A percentile compares a stretch with the other conserved stretches of the same genome.
These are phyloP conservation scores for Carposina sasakii DNA, from an alignment of 1,140 invertebrate species.

Conservation along the genomic window DNA sequence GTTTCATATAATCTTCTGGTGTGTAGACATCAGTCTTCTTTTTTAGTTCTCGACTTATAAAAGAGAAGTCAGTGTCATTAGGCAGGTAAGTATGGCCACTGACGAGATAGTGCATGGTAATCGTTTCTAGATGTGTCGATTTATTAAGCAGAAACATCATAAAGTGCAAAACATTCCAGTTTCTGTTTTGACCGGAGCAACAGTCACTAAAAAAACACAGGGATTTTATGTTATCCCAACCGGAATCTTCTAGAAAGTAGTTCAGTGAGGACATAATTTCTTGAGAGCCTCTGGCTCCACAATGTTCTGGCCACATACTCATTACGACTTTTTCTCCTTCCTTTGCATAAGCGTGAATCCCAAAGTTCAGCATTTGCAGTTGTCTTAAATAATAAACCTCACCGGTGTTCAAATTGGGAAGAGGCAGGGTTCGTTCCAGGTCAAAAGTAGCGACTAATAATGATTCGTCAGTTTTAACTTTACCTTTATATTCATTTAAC, in stretches of 20 bases:
- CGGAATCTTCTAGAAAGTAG: constrained; percentile 17
- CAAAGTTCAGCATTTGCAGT: constrained; percentile 20
- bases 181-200: constrained; percentile 20
- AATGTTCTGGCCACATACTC: constrained; percentile 15
- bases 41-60: constrained; percentile 17
- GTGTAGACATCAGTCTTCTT: constrained; percentile 16
- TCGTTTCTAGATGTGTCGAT: constrained; percentile 16
- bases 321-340: constrained; percentile 16
- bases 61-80: constrained; percentile 17
- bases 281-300: constrained; percentile 15
- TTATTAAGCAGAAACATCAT: constrained; percentile 19
- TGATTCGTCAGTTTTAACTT: constrained; percentile 15
- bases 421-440: constrained; percentile 15
- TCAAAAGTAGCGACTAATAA: constrained; percentile 18
- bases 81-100: constrained; percentile 18
- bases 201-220: constrained; percentile 17
- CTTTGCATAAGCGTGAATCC: constrained; percentile 13
- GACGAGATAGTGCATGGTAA: constrained; percentile 15
- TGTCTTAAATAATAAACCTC: constrained; percentile 20
- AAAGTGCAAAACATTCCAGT: constrained; percentile 18
- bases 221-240: constrained; percentile 13
- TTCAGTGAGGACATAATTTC: constrained; percentile 14
- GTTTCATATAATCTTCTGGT: constrained; percentile 16
- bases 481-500: constrained; percentile 14
- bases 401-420: constrained; percentile 16